A percentile compares a stretch with the other conserved stretches of the same genome.
These are phyloP conservation scores for Hemicentrotus pulcherrimus DNA, from an alignment of 35 echinoderm and acorn worm genomes.

Conservation along the genomic window DNA sequence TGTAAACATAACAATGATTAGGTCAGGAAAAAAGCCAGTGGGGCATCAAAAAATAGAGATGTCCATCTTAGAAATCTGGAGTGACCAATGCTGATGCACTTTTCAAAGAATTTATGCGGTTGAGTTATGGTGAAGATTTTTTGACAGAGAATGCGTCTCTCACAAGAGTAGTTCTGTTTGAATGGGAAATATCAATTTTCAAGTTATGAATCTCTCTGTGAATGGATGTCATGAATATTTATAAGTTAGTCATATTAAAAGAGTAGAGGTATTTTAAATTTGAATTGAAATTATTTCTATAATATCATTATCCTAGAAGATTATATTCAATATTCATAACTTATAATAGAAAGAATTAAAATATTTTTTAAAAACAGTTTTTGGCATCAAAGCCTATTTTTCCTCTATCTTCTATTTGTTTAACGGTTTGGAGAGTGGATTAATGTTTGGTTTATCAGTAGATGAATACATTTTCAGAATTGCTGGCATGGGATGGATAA, in stretches of 20 bases:
- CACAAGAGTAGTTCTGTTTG: background rate
- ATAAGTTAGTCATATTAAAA: background rate
- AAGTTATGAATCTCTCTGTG: background rate
- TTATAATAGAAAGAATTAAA: no score
- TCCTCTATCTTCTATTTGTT: no score
- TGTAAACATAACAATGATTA: conserved; percentile 14
- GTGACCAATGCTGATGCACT: background rate
- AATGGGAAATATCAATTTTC: background rate
- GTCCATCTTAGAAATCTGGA: background rate
- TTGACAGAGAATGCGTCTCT: background rate
- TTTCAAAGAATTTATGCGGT: background rate
- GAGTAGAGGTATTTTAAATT: background rate
- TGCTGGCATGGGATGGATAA: no score
- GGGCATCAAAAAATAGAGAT: background rate
- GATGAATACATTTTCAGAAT: no score
- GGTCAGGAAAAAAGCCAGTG: background rate
- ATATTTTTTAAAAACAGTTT: no score
- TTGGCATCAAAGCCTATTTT: no score
- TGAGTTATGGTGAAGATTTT: background rate
- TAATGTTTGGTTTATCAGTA: no score
- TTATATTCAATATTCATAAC: no score
- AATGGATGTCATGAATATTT: background rate
- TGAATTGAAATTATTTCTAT: no score
- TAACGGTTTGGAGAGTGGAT: no score
- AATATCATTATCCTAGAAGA: no score